Conservation (phyloP, 2,797 vertebrate species). For the Hydrocynus forskahlii region DNA sequence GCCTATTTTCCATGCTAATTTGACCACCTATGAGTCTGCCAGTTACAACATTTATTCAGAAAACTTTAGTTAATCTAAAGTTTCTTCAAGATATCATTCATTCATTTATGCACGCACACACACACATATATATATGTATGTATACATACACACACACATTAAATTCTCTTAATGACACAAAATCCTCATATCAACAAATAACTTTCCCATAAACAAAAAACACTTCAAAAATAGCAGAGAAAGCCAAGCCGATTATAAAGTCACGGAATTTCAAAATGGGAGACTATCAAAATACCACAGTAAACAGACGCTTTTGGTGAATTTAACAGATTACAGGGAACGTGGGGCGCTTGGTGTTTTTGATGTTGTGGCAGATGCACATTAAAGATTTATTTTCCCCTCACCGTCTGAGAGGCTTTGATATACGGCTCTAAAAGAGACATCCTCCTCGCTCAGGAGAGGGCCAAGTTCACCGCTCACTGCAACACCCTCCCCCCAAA, state of each 20-base stretch:
- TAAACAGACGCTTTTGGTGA: slow-evolving; percentile 43
- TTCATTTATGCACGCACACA: too few relatives aligned
- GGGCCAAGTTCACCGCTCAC: slow-evolving; percentile 9
- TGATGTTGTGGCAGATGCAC: slow-evolving; percentile 50
- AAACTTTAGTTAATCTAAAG: too few relatives aligned
- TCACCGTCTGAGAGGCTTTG: slow-evolving; percentile 33
- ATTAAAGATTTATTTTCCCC: slow-evolving; percentile 27
- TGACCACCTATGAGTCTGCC: slow-evolving; percentile 36
- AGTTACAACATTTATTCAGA: slow-evolving; percentile 47
- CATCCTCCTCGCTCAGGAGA: slow-evolving; percentile 10
- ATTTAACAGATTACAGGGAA: slow-evolving; percentile 52
- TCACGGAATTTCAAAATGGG: slow-evolving; percentile 32
- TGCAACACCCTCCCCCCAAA: too few relatives aligned
- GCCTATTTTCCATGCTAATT: slow-evolving; percentile 43
- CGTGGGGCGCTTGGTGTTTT: slow-evolving; percentile 10
- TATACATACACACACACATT: too few relatives aligned
- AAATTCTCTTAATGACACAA: too few relatives aligned
- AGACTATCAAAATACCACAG: slow-evolving; percentile 49
- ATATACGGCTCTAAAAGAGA: slow-evolving; percentile 41
- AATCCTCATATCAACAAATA: not conserved
- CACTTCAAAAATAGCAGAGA: slow-evolving; percentile 11
- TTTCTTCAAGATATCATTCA: too few relatives aligned
- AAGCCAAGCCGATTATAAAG: slow-evolving; percentile 31
- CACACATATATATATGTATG: too few relatives aligned
- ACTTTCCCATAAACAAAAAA: not conserved